These are phyloP conservation scores for Urocynchramus pylzowi DNA, from an alignment of 2,113 vertebrate species.

Conservation along the genomic window DNA sequence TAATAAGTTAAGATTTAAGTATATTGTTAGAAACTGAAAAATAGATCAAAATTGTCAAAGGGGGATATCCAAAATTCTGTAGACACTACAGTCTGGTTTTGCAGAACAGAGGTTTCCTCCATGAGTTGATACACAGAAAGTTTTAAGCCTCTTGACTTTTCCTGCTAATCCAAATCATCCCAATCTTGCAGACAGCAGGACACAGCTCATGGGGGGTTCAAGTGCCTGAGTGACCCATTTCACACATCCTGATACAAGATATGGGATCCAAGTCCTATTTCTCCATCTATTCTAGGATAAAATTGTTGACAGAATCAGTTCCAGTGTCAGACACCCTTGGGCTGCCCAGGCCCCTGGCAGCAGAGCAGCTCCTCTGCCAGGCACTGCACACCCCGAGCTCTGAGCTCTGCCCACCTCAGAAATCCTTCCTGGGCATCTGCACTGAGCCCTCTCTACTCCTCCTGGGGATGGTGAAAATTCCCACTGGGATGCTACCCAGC, in stretches of 20 bases:
- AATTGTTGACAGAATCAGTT: neutral
- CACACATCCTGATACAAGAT: neutral
- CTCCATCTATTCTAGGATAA: no score
- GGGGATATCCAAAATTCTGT: neutral
- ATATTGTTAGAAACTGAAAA: neutral
- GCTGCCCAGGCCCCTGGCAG: neutral
- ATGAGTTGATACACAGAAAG: neutral
- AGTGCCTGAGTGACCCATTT: neutral
- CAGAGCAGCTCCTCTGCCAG: neutral
- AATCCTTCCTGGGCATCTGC: neutral
- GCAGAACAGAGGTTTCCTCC: neutral
- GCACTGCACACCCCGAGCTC: neutral
- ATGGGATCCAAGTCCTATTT: neutral
- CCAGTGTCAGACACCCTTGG: neutral
- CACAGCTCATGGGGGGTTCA: fast-evolving
- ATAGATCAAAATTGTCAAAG: neutral
- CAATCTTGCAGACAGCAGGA: fast-evolving
- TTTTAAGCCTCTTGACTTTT: neutral
- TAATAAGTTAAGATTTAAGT: neutral
- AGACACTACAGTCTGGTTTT: neutral
- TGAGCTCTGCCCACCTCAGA: neutral
- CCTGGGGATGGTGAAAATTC: neutral
- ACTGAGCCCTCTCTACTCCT: neutral
- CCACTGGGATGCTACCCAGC: neutral
- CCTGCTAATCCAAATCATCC: neutral